Conservation (phyloP, 2,797 vertebrate genomes). For the Sebastes iracundus region DNA sequence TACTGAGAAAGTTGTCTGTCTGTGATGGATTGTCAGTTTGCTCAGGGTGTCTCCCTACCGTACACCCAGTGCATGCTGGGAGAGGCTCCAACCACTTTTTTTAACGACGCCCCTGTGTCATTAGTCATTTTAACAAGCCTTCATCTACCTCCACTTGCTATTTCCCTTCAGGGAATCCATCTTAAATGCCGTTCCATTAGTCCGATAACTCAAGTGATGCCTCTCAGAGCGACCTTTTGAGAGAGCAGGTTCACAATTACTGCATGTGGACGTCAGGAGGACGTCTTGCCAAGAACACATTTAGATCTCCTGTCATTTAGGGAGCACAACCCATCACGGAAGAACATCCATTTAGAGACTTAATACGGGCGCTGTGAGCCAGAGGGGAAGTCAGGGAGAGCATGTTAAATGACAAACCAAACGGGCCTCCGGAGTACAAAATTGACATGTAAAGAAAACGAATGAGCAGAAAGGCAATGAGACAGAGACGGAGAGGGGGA, state of each 20-base stretch:
- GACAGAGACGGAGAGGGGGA: neutral
- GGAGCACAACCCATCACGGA: neutral
- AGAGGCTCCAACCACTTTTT: slow-evolving; percentile 1
- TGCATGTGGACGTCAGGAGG: neutral
- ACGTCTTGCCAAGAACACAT: slow-evolving; percentile 13
- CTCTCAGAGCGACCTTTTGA: neutral
- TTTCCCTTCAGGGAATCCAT: neutral
- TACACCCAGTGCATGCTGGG: neutral
- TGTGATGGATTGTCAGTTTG: slow-evolving; percentile 7
- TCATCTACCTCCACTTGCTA: slow-evolving; percentile 4
- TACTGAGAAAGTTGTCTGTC: neutral
- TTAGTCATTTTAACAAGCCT: slow-evolving; percentile 49
- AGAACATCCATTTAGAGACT: slow-evolving; percentile 18
- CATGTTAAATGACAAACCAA: neutral
- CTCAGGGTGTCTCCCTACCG: neutral
- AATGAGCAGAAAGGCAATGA: neutral
- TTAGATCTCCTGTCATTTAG: slow-evolving; percentile 22
- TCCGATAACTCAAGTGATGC: slow-evolving; percentile 19
- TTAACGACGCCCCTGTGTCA: slow-evolving; percentile 8
- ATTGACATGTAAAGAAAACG: neutral
- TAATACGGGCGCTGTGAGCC: neutral
- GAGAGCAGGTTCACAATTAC: neutral
- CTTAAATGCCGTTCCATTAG: slow-evolving; percentile 35
- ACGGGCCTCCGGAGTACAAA: neutral
- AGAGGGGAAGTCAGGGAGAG: neutral